A percentile compares a stretch with the other conserved stretches of the same genome.
Evolutionary conservation across 2,888 invertebrate genomes (phyloP).

Genomic region (Sepioteuthis lessoniana): DNA sequence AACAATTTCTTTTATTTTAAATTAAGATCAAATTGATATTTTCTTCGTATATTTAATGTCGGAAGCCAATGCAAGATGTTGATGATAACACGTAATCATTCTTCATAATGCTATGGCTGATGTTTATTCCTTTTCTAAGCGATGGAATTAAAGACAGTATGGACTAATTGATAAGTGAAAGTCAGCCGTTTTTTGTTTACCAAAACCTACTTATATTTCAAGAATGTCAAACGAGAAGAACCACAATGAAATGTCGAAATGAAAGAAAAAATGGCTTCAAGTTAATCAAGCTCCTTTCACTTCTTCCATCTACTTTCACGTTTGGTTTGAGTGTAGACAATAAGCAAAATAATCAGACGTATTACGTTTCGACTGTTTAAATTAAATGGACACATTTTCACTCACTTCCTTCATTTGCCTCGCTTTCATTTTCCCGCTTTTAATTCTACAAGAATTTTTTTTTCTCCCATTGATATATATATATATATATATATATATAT

Average conservation of each 20-base stretch:
- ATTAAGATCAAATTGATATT: background rate
- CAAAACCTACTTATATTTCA: background rate
- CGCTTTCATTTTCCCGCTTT: background rate
- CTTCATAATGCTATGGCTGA: background rate
- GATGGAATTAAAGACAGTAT: background rate
- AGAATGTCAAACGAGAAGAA: background rate
- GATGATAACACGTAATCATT: background rate
- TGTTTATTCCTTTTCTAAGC: background rate
- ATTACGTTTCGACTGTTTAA: background rate
- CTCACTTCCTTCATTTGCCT: background rate
- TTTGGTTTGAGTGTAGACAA: background rate
- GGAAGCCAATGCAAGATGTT: background rate
- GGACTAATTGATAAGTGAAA: background rate
- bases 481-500: too few species aligned
- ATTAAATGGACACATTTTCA: background rate
- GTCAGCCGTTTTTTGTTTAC: background rate
- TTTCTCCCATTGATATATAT: too few species aligned
- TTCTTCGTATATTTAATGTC: background rate
- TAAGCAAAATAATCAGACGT: background rate
- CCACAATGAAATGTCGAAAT: background rate
- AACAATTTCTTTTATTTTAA: too few species aligned
- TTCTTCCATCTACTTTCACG: background rate
- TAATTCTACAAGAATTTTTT: background rate
- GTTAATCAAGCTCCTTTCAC: conserved; percentile 33
- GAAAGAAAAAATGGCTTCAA: background rate